phyloP scores from a whole-genome alignment of 2,113 vertebrate species.

The Chitala chitala region DNA sequence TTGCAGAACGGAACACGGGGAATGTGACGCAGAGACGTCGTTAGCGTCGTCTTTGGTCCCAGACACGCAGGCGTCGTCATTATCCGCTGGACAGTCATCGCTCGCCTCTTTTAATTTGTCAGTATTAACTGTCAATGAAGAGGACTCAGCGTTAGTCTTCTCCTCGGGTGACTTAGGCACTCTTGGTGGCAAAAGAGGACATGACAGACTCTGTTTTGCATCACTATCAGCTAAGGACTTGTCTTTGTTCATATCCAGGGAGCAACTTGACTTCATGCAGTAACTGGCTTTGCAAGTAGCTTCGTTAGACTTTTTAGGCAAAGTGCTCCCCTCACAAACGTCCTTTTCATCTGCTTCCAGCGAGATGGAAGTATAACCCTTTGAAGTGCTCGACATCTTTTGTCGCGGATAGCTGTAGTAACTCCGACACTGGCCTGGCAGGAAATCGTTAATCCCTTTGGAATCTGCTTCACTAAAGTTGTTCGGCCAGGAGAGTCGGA shows the following conservation, averaged over 20 bases:
- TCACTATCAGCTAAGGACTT: constrained; percentile 59
- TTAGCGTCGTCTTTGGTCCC: constrained; percentile 55
- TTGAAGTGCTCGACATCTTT: constrained; percentile 75
- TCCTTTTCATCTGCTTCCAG: constrained; percentile 69
- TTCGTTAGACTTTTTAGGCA: constrained; percentile 47
- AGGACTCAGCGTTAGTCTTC: constrained; percentile 46
- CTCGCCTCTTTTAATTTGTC: constrained; percentile 65
- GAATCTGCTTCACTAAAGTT: constrained; percentile 73
- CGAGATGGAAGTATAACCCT: constrained; percentile 76
- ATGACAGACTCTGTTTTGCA: constrained; percentile 82
- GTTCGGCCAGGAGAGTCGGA: constrained; percentile 89
- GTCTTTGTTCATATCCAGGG: constrained; percentile 74
- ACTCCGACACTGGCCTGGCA: constrained; percentile 74
- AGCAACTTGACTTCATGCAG: constrained; percentile 87
- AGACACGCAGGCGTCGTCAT: constrained; percentile 53
- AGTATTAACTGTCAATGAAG: constrained; percentile 52
- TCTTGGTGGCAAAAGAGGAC: constrained; percentile 85
- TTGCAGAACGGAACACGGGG: constrained; percentile 61
- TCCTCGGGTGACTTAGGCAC: constrained; percentile 68
- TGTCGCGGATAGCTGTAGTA: constrained; percentile 93
- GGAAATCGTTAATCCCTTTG: constrained; percentile 67
- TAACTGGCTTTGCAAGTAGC: constrained; percentile 45
- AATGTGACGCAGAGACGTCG: constrained; percentile 62
- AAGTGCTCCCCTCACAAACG: constrained; percentile 32
- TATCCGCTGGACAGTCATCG: constrained; percentile 50